Evolutionary conservation across 2,113 vertebrate genomes (phyloP).

Genomic region (Sphyrna mokarran): DNA sequence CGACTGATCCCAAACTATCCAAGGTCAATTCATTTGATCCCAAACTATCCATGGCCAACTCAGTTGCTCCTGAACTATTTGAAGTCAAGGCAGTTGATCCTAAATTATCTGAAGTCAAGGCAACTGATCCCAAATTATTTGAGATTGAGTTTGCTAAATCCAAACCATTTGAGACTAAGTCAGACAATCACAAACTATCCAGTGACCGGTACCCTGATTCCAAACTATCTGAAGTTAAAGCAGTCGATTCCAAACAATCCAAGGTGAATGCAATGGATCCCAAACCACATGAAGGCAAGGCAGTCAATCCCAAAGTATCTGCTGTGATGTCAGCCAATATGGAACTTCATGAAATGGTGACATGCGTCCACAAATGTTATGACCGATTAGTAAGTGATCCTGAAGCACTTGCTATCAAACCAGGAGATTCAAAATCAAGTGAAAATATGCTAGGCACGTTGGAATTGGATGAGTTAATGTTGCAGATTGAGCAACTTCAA

Average conservation of each 20-base stretch:
- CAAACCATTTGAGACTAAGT: background rate
- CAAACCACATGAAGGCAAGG: background rate
- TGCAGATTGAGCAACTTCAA: conserved; percentile 65
- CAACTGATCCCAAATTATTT: background rate
- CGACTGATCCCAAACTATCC: background rate
- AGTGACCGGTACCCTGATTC: background rate
- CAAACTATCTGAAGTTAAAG: background rate
- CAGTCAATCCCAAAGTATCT: background rate
- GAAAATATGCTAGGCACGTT: conserved; percentile 46
- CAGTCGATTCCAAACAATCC: background rate
- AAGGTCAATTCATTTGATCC: background rate
- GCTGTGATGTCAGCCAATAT: background rate
- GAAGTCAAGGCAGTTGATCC: background rate
- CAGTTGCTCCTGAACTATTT: background rate
- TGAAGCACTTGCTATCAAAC: background rate
- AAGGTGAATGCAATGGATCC: background rate
- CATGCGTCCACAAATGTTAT: background rate
- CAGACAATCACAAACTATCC: background rate
- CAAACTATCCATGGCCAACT: background rate
- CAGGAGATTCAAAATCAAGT: too few relatives aligned
- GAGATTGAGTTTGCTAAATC: background rate
- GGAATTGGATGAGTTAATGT: conserved; percentile 64
- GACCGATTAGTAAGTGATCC: background rate
- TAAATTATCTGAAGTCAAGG: background rate
- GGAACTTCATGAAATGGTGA: background rate